These are phyloP conservation scores for Endomychus coccineus DNA, from an alignment of 2,888 invertebrate species.

Conservation along the genomic window DNA sequence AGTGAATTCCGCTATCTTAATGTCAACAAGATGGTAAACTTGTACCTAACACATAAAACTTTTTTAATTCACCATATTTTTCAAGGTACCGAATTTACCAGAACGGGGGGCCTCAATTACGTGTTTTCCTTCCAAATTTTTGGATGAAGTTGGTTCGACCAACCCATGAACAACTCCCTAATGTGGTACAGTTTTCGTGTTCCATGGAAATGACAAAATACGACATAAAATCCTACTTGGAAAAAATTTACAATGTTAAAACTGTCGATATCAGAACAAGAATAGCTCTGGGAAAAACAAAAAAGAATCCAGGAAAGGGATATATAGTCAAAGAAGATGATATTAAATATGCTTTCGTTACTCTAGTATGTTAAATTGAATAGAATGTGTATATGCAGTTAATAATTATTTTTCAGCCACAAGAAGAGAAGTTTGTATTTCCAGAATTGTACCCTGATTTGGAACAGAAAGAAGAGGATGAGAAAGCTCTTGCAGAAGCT, in stretches of 20 bases:
- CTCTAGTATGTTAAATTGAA: slow-evolving; percentile 55
- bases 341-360: slow-evolving; percentile 69
- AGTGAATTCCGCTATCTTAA: too few relatives aligned
- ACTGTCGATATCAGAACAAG: slow-evolving; percentile 70
- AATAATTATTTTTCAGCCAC: slow-evolving; percentile 5
- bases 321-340: slow-evolving; percentile 78
- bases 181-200: slow-evolving; percentile 81
- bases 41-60: not conserved
- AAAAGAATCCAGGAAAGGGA: slow-evolving; percentile 51
- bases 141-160: slow-evolving; percentile 90
- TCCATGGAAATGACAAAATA: slow-evolving; percentile 89
- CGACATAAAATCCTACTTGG: slow-evolving; percentile 88
- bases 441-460: slow-evolving; percentile 62
- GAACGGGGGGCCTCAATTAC: slow-evolving; percentile 86
- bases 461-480: slow-evolving; percentile 51
- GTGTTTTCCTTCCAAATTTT: slow-evolving; percentile 92
- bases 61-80: slow-evolving; percentile 4
- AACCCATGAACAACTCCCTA: slow-evolving; percentile 57
- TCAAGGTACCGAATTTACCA: slow-evolving; percentile 83
- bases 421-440: slow-evolving; percentile 61
- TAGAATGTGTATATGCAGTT: not conserved
- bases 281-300: slow-evolving; percentile 63
- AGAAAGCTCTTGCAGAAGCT: slow-evolving; percentile 55
- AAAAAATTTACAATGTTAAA: slow-evolving; percentile 88
- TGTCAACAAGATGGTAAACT: slow-evolving; percentile 12